Base-by-base conservation (phyloP, 92 coral and sea anemone genomes). In the Heliopora coerulea region DNA sequence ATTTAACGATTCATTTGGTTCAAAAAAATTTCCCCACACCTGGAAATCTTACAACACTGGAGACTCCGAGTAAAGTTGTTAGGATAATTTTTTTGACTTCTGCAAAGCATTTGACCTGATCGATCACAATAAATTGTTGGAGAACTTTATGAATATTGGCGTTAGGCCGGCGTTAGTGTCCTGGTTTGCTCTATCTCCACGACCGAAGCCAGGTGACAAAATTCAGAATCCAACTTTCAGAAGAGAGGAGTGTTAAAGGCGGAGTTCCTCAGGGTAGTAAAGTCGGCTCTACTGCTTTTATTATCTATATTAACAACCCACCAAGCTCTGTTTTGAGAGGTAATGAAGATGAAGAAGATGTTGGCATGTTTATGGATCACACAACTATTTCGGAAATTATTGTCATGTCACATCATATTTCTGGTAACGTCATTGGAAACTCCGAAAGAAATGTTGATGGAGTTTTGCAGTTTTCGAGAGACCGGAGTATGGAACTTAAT, bases 41-140 rank as follows among this genome's bases (percentile, higher is more conserved):
- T 62, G 69, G 49, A 62, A 33, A 62, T 62, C 34, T 62, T 34
- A 34, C 11, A 37, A 37, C n/a, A n/a, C n/a, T 37, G 42, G 42
- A 37, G 42, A 37, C 42, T 4, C 42, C 58, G 6, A 17, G 26
- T n/a, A 50, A 50, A 50, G 58, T 50, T 6, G 26, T 50, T 5
- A 50, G 58, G 26, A 50, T 50, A 50, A 50, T 50, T 50, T 50
- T 50, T 23, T 50, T 50, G 58, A 50, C 26, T 50, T 17, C 26
- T n/a, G 26, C 8, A 50, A 50, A 50, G 58, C 58, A 3, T 50
- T 50, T 5, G 58, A 50, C 58, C 17, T 50, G 58, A n/a, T 50
- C 26, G 8, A 50, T n/a, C 58, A 50, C 17, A 50, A 50, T 17
- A 50, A 23, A n/a, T 17, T 50, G n/a, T 23, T 50, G 21, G 58